Base-by-base conservation (phyloP, 1,140 invertebrate genomes). In the Drosophila miranda region DNA sequence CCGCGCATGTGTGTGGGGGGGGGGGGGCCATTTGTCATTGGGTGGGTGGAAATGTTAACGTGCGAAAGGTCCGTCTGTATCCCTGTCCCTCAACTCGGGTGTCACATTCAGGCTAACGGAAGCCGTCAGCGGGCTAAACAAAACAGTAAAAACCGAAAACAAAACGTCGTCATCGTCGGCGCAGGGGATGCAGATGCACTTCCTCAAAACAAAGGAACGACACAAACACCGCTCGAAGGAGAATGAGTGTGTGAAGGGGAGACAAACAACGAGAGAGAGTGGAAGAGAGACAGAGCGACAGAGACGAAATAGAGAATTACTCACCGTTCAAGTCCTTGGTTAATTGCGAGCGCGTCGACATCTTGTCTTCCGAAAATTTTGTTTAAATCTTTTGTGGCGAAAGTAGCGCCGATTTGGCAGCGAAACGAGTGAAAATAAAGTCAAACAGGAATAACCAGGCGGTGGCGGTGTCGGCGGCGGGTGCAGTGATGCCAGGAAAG, bases 251-350 rank as follows among this genome's bases (percentile, higher is more conserved):
- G 26, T 14, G 13, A 11, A 16, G 16, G 14, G n/a, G 19, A 13
- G 19, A 45, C 30, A 48, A 34, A 43, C 30, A 9, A 28, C 4
- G 3, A 13, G 5, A 43, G 43, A 9, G 48, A 9, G 48, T 13
- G 6, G 0, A n/a, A 41, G 26, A 14, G 23, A 51, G 46, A 30
- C 16, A 16, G 16, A 16, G 16, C 16, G 23, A 11, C 34, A 11
- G 14, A 38, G 30, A 21, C n/a, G 50, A 30, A 51, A 51, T 44
- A 81, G 48, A 53, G 41, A 59, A 82, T 86, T 86, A 86, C 92
- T 93, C 90, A 95, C 94, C 94, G 90, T 95, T 95, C 79, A 95
- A 93, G 93, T 95, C 94, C 92, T 95, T 95, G 75, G 94, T 95
- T 76, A 95, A 92, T 91, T 95, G 94, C 78, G 94, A 95, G 89